Percentiles rank a stretch among this genome's conserved stretches.
These are phyloP conservation scores for Xiphorhynchus erythropygius DNA, from an alignment of 2,797 vertebrate species.

Conservation along the genomic window DNA sequence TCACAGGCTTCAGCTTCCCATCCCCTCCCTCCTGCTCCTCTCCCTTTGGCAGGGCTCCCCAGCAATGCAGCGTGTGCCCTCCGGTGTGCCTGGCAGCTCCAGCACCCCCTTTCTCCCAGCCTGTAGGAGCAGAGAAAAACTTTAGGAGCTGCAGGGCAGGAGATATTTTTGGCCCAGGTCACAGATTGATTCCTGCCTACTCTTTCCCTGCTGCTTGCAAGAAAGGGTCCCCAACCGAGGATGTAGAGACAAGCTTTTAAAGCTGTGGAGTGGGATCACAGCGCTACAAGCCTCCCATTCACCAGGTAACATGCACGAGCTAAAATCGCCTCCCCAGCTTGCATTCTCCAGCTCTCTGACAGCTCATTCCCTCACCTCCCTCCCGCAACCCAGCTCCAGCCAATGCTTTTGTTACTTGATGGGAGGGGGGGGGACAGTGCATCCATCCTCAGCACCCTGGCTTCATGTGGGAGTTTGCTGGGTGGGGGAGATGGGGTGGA, in stretches of 20 bases:
- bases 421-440: background rate
- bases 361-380: background rate
- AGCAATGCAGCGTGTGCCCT: background rate
- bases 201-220: constrained; percentile 80
- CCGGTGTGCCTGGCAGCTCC: background rate
- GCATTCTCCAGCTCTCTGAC: fast-evolving
- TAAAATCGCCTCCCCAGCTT: background rate
- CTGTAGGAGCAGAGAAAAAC: background rate
- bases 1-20: background rate
- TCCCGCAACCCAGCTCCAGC: background rate
- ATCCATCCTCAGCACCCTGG: fast-evolving
- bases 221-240: constrained; percentile 78
- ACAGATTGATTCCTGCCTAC: constrained; percentile 36
- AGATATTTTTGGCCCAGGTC: constrained; percentile 87
- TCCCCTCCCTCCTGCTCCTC: background rate
- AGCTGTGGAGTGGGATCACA: constrained; percentile 78
- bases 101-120: background rate
- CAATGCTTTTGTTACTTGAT: background rate
- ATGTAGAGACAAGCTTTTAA: constrained; percentile 78
- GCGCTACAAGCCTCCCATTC: constrained; percentile 77
- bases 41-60: background rate
- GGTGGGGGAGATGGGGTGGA: background rate
- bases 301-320: constrained; percentile 50
- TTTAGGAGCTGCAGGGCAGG: constrained; percentile 44
- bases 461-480: background rate